Evolutionary conservation across 2,113 vertebrate genomes (phyloP).

Genomic region (Ramphastos sulfuratus): DNA sequence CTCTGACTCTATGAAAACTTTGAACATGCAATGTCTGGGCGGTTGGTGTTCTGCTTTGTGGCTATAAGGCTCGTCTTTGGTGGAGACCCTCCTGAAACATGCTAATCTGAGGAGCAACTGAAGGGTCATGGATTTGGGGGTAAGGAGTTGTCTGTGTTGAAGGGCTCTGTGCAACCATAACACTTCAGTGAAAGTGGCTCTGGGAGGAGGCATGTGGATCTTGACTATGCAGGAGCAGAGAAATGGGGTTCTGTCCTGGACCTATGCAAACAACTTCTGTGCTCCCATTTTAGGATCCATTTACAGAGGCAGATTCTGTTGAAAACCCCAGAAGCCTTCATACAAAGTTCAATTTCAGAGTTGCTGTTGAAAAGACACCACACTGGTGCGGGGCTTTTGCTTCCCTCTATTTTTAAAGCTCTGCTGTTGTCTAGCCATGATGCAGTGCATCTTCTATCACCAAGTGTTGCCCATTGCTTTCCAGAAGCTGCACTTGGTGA

Average conservation of each 20-base stretch:
- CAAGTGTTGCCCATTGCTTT: fast-evolving
- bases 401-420: neutral
- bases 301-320: neutral
- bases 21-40: neutral
- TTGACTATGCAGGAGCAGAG: fast-evolving
- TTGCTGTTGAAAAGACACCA: neutral
- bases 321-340: neutral
- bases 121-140: neutral
- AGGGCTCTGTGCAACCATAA: fast-evolving
- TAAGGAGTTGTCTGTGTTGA: neutral
- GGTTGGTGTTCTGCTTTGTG: neutral
- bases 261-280: neutral
- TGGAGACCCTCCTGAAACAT: neutral
- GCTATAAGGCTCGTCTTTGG: neutral
- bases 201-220: neutral
- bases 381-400: neutral
- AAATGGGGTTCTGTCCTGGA: neutral
- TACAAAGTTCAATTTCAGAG: neutral
- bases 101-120: fast-evolving
- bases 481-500: neutral
- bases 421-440: neutral
- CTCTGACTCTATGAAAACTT: no score
- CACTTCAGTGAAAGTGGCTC: neutral
- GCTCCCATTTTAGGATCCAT: neutral
- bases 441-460: neutral